phyloP scores from a whole-genome alignment of 2,797 vertebrate species.

The Sphenodon punctatus region DNA sequence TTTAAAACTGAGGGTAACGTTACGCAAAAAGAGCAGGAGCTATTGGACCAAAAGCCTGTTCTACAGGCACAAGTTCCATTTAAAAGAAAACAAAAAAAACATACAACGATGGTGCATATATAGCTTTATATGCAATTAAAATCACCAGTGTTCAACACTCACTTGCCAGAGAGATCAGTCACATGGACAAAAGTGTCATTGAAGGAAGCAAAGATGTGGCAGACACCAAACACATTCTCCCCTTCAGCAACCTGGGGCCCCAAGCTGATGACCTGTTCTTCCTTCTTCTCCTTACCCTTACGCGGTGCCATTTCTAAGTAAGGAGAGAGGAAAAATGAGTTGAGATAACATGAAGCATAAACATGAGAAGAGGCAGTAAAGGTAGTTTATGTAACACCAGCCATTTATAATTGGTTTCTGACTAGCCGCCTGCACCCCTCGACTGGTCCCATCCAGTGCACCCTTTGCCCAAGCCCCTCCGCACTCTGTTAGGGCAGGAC shows the following conservation, averaged over 20 bases:
- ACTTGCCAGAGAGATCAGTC: constrained; percentile 98
- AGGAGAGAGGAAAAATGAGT: no score
- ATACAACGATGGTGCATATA: background rate
- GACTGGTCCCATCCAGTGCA: no score
- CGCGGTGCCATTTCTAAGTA: constrained; percentile 90
- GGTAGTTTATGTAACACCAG: background rate
- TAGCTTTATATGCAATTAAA: accelerated
- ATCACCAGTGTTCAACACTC: constrained; percentile 57
- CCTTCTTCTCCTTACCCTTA: constrained; percentile 99
- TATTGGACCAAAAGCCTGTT: background rate
- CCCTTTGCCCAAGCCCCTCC: no score
- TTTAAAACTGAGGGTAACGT: background rate
- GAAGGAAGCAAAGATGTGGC: constrained; percentile 98
- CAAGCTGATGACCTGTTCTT: constrained; percentile 97
- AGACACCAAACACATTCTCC: constrained; percentile 95
- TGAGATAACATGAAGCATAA: accelerated
- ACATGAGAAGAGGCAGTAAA: background rate
- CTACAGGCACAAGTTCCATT: background rate
- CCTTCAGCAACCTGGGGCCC: constrained; percentile 97
- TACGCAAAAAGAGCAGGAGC: background rate
- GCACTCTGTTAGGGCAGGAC: no score
- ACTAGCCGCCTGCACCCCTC: no score
- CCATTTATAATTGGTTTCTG: background rate
- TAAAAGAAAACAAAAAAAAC: background rate
- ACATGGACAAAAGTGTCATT: constrained; percentile 98